These are phyloP conservation scores for Acrocephalus scirpaceus DNA, from an alignment of 2,797 vertebrate genomes.

Conservation along the genomic window DNA sequence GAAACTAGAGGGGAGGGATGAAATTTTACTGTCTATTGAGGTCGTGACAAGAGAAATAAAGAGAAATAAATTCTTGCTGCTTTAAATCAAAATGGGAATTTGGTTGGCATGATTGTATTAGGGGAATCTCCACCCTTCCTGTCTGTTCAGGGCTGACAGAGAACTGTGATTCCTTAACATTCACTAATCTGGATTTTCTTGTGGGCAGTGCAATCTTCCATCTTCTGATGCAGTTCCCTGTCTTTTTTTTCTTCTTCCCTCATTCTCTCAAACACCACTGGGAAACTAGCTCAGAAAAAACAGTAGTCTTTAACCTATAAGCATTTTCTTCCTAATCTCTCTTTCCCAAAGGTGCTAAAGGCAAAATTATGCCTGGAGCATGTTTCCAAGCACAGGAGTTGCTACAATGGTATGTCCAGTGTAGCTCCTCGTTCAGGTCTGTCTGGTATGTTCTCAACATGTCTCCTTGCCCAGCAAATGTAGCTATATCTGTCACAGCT, in stretches of 20 bases:
- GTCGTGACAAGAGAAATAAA: background rate
- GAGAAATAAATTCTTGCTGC: background rate
- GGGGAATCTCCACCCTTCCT: background rate
- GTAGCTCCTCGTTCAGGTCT: background rate
- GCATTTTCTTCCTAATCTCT: background rate
- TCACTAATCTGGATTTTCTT: background rate
- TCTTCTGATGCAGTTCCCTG: background rate
- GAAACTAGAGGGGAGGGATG: background rate
- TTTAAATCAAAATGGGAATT: background rate
- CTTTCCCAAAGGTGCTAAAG: background rate
- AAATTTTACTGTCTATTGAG: background rate
- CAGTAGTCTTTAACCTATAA: too few relatives aligned
- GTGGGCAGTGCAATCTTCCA: background rate
- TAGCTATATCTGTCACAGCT: background rate
- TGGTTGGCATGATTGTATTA: background rate
- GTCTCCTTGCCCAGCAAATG: background rate
- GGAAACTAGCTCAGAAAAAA: background rate
- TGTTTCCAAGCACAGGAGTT: background rate
- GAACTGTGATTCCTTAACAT: background rate
- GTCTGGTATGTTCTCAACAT: background rate
- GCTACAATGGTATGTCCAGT: background rate
- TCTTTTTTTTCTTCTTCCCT: background rate
- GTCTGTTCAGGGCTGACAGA: background rate
- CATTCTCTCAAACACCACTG: too few relatives aligned
- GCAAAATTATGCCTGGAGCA: background rate